Conservation (phyloP, 1,140 invertebrate species). For the Aphaenogaster ashmeadi region DNA sequence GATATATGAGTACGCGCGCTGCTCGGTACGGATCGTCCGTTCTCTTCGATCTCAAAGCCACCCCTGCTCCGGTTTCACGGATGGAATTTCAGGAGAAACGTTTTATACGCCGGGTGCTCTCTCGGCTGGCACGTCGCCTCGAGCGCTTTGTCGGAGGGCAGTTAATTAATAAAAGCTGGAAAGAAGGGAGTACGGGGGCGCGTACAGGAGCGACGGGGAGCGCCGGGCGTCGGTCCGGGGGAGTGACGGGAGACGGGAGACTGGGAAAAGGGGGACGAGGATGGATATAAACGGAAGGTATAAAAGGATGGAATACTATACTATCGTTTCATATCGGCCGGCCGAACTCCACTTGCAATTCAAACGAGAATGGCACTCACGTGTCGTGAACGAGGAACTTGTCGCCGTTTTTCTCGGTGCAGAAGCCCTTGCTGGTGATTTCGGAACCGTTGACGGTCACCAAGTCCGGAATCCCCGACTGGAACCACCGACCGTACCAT, state of each 20-base stretch:
- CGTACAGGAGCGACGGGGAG: constrained; percentile 23
- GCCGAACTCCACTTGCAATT: constrained; percentile 66
- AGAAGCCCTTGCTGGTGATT: constrained; percentile 92
- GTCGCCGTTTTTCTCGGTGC: constrained; percentile 89
- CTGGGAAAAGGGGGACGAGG: not conserved
- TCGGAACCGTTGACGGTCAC: constrained; percentile 91
- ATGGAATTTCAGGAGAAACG: constrained; percentile 73
- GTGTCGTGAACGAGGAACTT: constrained; percentile 93
- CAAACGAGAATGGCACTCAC: constrained; percentile 87
- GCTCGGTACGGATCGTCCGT: constrained; percentile 44
- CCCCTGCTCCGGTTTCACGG: constrained; percentile 60
- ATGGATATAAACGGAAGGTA: constrained; percentile 19
- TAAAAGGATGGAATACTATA: constrained; percentile 69
- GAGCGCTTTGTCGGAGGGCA: constrained; percentile 71
- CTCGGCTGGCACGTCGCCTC: constrained; percentile 72
- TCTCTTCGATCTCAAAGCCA: constrained; percentile 64
- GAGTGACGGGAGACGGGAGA: not conserved
- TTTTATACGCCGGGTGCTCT: constrained; percentile 66
- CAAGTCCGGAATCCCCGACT: constrained; percentile 90
- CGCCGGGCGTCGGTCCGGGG: constrained; percentile 7
- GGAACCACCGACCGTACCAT: constrained; percentile 93
- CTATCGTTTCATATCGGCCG: constrained; percentile 72
- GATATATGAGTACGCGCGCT: constrained; percentile 34
- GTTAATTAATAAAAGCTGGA: constrained; percentile 78
- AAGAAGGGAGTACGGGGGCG: constrained; percentile 40